A percentile compares a stretch with the other conserved stretches of the same genome.
phyloP scores from a whole-genome alignment of 2,888 invertebrate genomes.

The Campopleginae sp. region DNA sequence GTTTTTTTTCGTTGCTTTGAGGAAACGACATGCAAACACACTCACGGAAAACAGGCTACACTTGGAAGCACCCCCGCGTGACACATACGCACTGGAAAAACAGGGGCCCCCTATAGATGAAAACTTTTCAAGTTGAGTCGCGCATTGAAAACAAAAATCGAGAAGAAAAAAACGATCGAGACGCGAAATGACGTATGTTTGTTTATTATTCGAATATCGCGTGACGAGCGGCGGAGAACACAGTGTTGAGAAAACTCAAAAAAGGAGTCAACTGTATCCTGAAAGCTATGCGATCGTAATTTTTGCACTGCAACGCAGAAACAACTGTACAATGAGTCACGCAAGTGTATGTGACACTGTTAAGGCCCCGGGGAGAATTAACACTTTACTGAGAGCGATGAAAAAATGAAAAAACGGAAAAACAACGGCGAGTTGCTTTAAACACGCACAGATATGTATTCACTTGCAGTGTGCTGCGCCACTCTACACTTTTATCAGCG shows the following conservation, averaged over 20 bases:
- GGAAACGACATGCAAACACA: not conserved
- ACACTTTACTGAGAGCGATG: conserved; percentile 54
- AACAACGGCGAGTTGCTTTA: conserved; percentile 64
- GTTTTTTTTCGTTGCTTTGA: conserved; percentile 24
- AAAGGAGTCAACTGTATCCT: conserved; percentile 1
- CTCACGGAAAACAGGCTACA: conserved; percentile 40
- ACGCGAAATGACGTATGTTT: conserved; percentile 7
- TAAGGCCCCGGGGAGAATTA: conserved; percentile 46
- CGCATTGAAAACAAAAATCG: conserved; percentile 32
- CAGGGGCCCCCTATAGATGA: conserved; percentile 41
- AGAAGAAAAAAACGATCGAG: conserved; percentile 30
- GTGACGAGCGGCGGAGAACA: conserved; percentile 40
- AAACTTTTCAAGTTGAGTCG: conserved; percentile 24
- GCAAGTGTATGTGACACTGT: conserved; percentile 57
- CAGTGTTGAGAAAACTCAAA: not conserved
- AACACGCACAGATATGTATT: conserved; percentile 65
- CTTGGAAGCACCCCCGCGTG: conserved; percentile 63
- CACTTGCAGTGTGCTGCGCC: conserved; percentile 73
- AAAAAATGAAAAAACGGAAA: conserved; percentile 24
- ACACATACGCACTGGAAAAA: conserved; percentile 63
- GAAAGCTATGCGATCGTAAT: conserved; percentile 27
- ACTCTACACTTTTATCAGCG: conserved; percentile 70
- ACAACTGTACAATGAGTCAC: conserved; percentile 62
- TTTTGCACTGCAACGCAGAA: conserved; percentile 47
- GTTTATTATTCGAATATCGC: conserved; percentile 40